Conservation (phyloP, 2,888 invertebrate genomes). For the Quadroppia sp. region DNA sequence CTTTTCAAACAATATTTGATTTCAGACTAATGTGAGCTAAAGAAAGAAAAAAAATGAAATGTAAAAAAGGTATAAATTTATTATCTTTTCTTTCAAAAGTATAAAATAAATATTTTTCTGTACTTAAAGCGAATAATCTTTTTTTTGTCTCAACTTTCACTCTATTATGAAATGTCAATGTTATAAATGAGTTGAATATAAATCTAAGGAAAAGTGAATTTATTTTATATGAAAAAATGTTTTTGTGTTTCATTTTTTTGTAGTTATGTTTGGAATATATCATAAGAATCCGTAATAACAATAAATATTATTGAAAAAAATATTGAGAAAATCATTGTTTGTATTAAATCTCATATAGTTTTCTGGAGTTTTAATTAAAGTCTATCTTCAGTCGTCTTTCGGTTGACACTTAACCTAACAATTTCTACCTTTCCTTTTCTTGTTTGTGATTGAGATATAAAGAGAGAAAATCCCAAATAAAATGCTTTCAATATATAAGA, state of each 20-base stretch:
- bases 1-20: no score
- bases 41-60: no score
- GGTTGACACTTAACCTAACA: background rate
- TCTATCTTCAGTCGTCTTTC: background rate
- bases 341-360: no score
- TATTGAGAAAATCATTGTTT: no score
- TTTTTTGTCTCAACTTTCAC: background rate
- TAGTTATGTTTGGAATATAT: background rate
- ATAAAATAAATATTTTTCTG: no score
- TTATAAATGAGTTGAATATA: conserved; percentile 1
- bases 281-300: no score
- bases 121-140: background rate
- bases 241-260: background rate
- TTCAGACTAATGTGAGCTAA: no score
- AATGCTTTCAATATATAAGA: background rate
- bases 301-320: no score
- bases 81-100: background rate
- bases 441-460: background rate
- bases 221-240: background rate
- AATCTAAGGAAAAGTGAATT: background rate
- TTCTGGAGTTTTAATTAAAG: conserved; percentile 28
- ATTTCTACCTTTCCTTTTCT: background rate
- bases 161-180: conserved; percentile 14
- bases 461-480: background rate
- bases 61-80: background rate